Evolutionary conservation across 2,797 vertebrate genomes (phyloP).

Genomic region (Ciconia nigra): DNA sequence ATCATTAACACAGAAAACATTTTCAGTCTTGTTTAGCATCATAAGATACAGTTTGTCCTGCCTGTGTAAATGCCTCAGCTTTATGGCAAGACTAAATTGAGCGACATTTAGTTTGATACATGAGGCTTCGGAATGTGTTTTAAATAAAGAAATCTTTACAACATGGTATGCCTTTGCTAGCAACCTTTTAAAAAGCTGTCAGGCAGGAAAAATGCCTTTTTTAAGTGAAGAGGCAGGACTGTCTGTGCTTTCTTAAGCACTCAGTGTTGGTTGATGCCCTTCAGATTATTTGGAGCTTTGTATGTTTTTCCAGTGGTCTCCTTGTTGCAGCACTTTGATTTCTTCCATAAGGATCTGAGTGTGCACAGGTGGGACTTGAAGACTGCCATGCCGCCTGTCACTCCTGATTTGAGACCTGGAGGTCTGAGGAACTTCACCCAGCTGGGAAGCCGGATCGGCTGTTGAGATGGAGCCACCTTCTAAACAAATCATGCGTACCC

Average conservation of each 20-base stretch:
- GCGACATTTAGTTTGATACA: background rate
- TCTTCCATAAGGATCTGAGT: accelerated
- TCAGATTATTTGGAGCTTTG: background rate
- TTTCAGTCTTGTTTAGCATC: background rate
- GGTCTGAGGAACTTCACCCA: background rate
- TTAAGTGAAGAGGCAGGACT: background rate
- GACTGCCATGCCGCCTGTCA: background rate
- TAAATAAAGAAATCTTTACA: background rate
- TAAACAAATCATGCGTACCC: background rate
- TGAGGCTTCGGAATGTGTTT: background rate
- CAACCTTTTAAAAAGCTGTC: background rate
- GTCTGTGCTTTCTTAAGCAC: background rate
- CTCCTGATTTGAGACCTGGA: background rate
- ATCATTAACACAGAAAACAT: background rate
- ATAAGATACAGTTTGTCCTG: background rate
- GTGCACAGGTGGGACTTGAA: background rate
- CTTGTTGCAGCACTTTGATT: background rate
- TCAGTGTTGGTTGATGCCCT: background rate
- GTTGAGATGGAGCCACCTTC: background rate
- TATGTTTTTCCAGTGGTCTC: background rate
- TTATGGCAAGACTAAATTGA: background rate
- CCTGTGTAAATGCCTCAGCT: background rate
- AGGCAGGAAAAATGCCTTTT: background rate
- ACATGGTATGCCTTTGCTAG: background rate
- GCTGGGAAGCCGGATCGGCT: background rate